A percentile compares a stretch with the other conserved stretches of the same genome.
These are phyloP conservation scores for Trematomus loennbergii DNA, from an alignment of 2,113 vertebrate genomes.

Conservation along the genomic window DNA sequence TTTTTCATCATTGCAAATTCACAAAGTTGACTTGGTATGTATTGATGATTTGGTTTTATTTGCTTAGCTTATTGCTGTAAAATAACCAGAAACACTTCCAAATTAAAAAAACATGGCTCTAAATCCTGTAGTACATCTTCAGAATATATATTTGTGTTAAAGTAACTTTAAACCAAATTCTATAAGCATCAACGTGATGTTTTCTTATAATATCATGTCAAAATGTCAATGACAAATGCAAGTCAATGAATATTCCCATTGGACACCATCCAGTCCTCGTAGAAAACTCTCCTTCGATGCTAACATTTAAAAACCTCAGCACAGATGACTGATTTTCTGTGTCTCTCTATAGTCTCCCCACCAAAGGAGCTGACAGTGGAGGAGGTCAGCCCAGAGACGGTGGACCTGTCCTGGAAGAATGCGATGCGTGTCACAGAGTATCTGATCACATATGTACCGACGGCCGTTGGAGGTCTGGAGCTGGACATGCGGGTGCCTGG, in stretches of 20 bases:
- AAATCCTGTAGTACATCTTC: not conserved
- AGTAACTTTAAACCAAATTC: not conserved
- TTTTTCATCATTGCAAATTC: too few species aligned
- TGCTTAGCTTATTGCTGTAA: not conserved
- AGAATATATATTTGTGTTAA: not conserved
- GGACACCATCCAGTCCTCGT: not conserved
- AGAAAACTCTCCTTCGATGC: not conserved
- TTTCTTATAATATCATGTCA: not conserved
- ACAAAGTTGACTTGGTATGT: too few species aligned
- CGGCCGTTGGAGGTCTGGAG: slow-evolving; percentile 89
- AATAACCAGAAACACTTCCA: slow-evolving; percentile 10
- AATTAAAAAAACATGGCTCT: slow-evolving; percentile 23
- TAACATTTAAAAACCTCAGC: not conserved
- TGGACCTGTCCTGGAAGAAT: slow-evolving; percentile 95
- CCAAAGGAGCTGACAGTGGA: slow-evolving; percentile 91
- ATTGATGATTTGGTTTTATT: not conserved
- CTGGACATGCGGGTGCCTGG: slow-evolving; percentile 92
- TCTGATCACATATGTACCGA: slow-evolving; percentile 91
- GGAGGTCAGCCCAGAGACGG: slow-evolving; percentile 90
- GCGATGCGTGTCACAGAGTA: slow-evolving; percentile 93
- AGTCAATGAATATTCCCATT: not conserved
- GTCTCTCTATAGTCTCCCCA: slow-evolving; percentile 88
- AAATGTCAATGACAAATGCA: not conserved
- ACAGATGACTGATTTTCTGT: slow-evolving; percentile 5
- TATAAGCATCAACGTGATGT: not conserved